phyloP scores from a whole-genome alignment of 2,888 invertebrate genomes.

The Drosophila falleni region DNA sequence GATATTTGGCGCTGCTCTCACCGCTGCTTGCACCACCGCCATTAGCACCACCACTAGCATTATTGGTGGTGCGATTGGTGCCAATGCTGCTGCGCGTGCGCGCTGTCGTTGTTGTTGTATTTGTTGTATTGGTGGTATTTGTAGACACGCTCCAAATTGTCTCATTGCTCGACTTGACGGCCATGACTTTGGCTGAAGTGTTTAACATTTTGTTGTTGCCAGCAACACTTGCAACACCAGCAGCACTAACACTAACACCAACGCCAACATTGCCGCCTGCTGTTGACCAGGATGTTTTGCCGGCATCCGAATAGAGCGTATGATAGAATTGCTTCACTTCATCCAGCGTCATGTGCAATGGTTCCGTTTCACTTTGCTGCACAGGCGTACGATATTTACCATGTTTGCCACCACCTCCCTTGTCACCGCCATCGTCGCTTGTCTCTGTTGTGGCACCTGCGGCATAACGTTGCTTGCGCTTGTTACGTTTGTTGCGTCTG shows the following conservation, averaged over 20 bases:
- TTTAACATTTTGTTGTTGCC: constrained; percentile 14
- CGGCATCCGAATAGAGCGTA: constrained; percentile 89
- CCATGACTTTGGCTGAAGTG: constrained; percentile 49
- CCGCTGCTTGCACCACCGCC: constrained; percentile 36
- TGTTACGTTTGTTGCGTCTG: constrained; percentile 82
- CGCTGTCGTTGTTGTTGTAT: constrained; percentile 72
- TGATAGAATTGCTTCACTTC: constrained; percentile 94
- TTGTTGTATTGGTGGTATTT: constrained; percentile 67
- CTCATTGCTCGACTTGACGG: constrained; percentile 82
- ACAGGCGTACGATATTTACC: constrained; percentile 71
- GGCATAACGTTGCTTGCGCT: constrained; percentile 80
- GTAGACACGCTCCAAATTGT: constrained; percentile 81
- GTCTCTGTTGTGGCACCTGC: constrained; percentile 54
- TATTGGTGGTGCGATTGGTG: constrained; percentile 36
- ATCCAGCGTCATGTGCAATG: constrained; percentile 93
- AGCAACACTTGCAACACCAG: background rate
- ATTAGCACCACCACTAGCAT: constrained; percentile 18
- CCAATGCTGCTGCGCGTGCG: constrained; percentile 72
- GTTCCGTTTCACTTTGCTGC: constrained; percentile 86
- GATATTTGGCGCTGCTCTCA: constrained; percentile 58
- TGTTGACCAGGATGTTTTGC: constrained; percentile 48
- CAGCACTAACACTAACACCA: background rate
- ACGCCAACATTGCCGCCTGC: background rate
- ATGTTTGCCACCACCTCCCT: constrained; percentile 64
- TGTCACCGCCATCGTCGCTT: constrained; percentile 73